Evolutionary conservation across 2,888 invertebrate species (phyloP), one percentile per base, ranked within the genome.

Genomic region (Xylophagus ater): DNA sequence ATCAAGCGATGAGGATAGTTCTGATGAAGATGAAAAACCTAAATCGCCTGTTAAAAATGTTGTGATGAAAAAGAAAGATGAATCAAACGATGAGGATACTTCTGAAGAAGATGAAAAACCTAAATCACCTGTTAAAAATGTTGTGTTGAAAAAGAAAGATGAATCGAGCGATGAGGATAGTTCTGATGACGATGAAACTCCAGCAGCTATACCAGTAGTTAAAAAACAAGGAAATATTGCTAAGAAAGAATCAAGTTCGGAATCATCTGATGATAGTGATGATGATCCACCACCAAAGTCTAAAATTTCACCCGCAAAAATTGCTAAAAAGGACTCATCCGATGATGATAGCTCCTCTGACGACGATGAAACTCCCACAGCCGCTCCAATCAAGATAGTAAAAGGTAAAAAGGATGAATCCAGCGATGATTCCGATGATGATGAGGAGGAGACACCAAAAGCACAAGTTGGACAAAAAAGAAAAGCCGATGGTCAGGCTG

Each of bases 341-440:
- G n/a, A n/a, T n/a, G n/a, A n/a, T n/a, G n/a, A n/a, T n/a, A n/a
- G n/a, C n/a, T n/a, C n/a, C n/a, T n/a, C n/a, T n/a, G n/a, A n/a
- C n/a, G n/a, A n/a, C n/a, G n/a, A n/a, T n/a, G n/a, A n/a, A n/a
- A n/a, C n/a, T n/a, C n/a, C n/a, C n/a, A n/a, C n/a, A n/a, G n/a
- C n/a, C n/a, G 28, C 49, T 12, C 54, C 60, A 4, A 49, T 47
- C 4, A 26, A 28, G n/a, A 29, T 21, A 15, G 18, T 38, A 25
- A 46, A 47, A 17, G 65, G 63, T 40, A 64, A 65, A 46, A 52
- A 57, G 37, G 52, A 59, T 40, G 58, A 60, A n/a, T 62, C 65
- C 4, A 65, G 66, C 30, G 65, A 65, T 43, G 66, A 65, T 25
- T 67, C 66, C 2, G 65, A 67, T 37, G 65, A 66, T 49, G 66